phyloP scores from a whole-genome alignment of 2,113 vertebrate genomes.

The Psilopogon haemacephalus region DNA sequence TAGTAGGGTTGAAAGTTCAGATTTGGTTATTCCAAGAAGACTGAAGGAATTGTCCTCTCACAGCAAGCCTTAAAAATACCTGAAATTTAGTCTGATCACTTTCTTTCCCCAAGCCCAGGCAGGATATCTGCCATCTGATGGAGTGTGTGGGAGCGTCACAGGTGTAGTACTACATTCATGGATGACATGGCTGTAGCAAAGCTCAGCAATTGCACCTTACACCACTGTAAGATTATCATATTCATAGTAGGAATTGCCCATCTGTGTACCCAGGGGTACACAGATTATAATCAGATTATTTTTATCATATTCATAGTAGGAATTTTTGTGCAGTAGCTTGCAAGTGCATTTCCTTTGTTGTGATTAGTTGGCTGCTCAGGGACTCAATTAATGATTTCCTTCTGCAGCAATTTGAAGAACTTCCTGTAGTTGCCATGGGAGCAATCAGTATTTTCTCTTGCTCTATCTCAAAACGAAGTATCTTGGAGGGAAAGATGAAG shows the following conservation, averaged over 20 bases:
- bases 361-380: not conserved
- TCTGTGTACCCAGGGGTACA: too few relatives aligned
- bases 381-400: not conserved
- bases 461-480: not conserved
- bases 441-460: constrained; percentile 64
- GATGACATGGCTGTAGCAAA: not conserved
- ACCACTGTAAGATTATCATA: not conserved
- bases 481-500: constrained; percentile 21
- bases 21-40: not conserved
- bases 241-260: not conserved
- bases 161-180: not conserved
- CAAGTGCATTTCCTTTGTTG: constrained; percentile 2
- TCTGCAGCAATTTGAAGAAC: constrained; percentile 29
- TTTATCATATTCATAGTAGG: not conserved
- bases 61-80: not conserved
- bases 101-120: not conserved
- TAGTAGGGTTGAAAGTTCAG: not conserved
- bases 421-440: constrained; percentile 57
- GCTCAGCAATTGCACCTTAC: not conserved
- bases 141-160: not conserved
- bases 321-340: not conserved
- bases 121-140: not conserved
- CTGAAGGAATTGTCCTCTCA: not conserved
- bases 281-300: not conserved
- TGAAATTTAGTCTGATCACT: not conserved